Evolutionary conservation across 2,888 invertebrate genomes (phyloP).

Genomic region (Sacculina carcini): DNA sequence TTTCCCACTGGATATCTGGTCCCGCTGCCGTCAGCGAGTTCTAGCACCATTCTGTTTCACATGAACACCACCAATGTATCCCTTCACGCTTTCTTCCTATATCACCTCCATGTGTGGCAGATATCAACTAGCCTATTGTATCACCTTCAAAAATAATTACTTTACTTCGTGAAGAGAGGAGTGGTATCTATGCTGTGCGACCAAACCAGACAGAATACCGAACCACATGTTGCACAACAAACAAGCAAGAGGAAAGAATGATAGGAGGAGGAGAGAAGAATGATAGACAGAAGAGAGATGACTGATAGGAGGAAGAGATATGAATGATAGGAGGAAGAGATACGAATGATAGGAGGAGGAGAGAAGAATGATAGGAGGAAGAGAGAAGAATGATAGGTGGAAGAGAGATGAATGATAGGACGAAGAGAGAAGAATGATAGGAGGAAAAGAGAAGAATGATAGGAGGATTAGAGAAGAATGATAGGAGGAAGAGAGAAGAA

Average conservation of each 20-base stretch:
- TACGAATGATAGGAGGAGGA: not conserved
- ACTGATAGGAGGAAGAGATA: not conserved
- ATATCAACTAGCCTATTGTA: too few relatives aligned
- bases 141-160: too few relatives aligned
- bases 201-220: too few relatives aligned
- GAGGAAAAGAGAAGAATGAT: not conserved
- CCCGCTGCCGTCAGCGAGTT: not conserved
- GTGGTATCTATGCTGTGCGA: too few relatives aligned
- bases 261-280: not conserved
- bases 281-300: not conserved
- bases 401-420: not conserved
- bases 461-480: not conserved
- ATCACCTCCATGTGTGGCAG: too few relatives aligned
- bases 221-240: too few relatives aligned
- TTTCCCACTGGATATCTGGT: not conserved
- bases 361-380: not conserved
- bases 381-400: not conserved
- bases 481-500: not conserved
- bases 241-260: not conserved
- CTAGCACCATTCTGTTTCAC: not conserved
- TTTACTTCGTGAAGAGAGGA: too few relatives aligned
- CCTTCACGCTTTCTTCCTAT: too few relatives aligned
- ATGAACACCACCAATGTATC: too few relatives aligned
- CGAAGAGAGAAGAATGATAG: not conserved
- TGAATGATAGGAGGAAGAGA: not conserved